These are phyloP conservation scores for Hydrolagus affinis DNA, from an alignment of 2,113 vertebrate species.

Conservation along the genomic window DNA sequence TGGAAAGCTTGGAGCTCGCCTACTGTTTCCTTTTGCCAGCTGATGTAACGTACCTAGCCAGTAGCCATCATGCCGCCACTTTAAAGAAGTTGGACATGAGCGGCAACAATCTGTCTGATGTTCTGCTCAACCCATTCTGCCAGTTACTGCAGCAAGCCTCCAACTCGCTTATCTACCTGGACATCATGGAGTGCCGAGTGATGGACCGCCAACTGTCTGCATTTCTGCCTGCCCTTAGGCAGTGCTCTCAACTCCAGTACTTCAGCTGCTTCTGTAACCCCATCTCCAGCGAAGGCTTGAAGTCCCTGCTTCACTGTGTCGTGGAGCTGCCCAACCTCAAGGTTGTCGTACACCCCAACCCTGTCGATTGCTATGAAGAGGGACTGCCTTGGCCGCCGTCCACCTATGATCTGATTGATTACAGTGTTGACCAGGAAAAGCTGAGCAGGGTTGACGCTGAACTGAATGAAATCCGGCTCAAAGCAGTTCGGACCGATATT, in stretches of 20 bases:
- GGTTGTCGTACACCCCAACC: slow-evolving; percentile 70
- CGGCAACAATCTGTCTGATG: slow-evolving; percentile 66
- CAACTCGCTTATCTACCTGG: slow-evolving; percentile 61
- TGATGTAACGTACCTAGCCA: slow-evolving; percentile 70
- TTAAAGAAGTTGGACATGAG: slow-evolving; percentile 74
- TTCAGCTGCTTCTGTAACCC: slow-evolving; percentile 73
- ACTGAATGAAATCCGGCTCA: slow-evolving; percentile 52
- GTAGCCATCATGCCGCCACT: slow-evolving; percentile 61
- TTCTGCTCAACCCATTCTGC: slow-evolving; percentile 58
- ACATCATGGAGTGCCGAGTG: slow-evolving; percentile 72
- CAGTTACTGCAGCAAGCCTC: slow-evolving; percentile 60
- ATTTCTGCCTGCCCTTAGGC: slow-evolving; percentile 55
- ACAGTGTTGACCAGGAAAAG: slow-evolving; percentile 55
- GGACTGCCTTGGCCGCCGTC: slow-evolving; percentile 64
- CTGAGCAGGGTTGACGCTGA: slow-evolving; percentile 48
- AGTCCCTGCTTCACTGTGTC: slow-evolving; percentile 53
- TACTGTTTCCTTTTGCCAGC: slow-evolving; percentile 71
- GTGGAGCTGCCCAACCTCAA: slow-evolving; percentile 52
- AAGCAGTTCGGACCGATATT: slow-evolving; percentile 55
- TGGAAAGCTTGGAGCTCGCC: slow-evolving; percentile 75
- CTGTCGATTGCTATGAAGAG: slow-evolving; percentile 66
- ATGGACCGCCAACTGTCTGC: slow-evolving; percentile 57
- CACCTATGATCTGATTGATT: slow-evolving; percentile 65
- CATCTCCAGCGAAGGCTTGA: slow-evolving; percentile 56
- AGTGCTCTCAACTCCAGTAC: slow-evolving; percentile 61